Base-by-base conservation (phyloP, 2,797 vertebrate genomes). In the Syncerus caffer region DNA sequence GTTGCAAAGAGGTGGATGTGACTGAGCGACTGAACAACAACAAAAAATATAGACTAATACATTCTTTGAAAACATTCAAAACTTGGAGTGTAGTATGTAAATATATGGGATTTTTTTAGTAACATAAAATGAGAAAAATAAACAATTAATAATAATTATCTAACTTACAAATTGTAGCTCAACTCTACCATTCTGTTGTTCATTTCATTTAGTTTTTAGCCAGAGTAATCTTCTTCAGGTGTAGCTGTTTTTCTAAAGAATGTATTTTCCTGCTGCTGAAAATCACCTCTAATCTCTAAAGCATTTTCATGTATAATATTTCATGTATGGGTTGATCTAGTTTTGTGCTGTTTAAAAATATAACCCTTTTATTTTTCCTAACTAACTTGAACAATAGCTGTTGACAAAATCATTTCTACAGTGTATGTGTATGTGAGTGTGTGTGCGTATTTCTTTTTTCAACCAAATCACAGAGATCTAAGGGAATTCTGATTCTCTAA, bases 401-500 rank as follows among this genome's bases (percentile, higher is more conserved):
- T 47, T 76, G 64, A 85, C 34, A 85, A 7, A 78, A 76, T 51
- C 57, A 50, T 90, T 96, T 95, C 62, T 64, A 47, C 34, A 89
- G 27, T 27, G 25, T 42, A 15, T 78, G 47, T 74, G n/a, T 80
- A 14, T 83, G 13, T 84, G 50, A 55, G 14, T 78, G 67, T 50
- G 10, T 78, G 21, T 45, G 42, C 85, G 31, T 85, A 1, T 62
- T 89, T 78, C 29, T n/a, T 91, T 90, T 55, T 95, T 47, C 62
- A 98, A 97, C 38, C 57, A 96, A 94, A 95, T 98, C 97, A 91
- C 95, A 97, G 89, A 97, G 98, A 98, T 98, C 98, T 98, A 67
- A 93, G 87, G 94, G 97, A 98, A 98, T 98, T 99, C 97, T 98
- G 93, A 96, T 98, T 98, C 97, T 98, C 98, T 98, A 98, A 99